Percentiles rank a stretch among this genome's conserved stretches.
Conservation (phyloP, 2,888 invertebrate species). For the Pardosa pseudoannulata region DNA sequence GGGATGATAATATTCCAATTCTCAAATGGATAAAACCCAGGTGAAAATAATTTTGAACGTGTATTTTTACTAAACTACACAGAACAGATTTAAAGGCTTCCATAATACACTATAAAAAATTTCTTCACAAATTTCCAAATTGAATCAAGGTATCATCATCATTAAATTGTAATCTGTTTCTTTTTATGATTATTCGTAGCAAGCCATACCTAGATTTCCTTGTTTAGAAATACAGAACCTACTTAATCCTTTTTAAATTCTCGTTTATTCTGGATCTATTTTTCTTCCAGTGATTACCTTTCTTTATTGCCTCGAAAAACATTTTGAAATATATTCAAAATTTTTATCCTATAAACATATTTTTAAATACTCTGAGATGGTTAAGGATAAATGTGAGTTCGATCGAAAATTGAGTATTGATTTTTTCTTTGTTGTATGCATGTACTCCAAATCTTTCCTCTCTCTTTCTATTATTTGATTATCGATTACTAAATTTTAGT, state of each 20-base stretch:
- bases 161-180: too few relatives aligned
- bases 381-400: not conserved
- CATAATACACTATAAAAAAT: too few relatives aligned
- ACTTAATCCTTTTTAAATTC: not conserved
- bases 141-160: too few relatives aligned
- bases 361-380: not conserved
- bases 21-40: too few relatives aligned
- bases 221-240: not conserved
- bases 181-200: too few relatives aligned
- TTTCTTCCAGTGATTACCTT: not conserved
- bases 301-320: not conserved
- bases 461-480: not conserved
- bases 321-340: not conserved
- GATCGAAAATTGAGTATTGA: not conserved
- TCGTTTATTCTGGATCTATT: not conserved
- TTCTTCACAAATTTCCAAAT: too few relatives aligned
- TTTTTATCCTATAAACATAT: not conserved
- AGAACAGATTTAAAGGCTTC: too few relatives aligned
- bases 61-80: too few relatives aligned
- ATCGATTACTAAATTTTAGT: constrained; percentile 11
- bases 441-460: not conserved
- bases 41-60: too few relatives aligned
- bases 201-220: too few relatives aligned
- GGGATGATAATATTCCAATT: too few relatives aligned
- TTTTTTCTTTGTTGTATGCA: not conserved